Conservation (phyloP, 2,797 vertebrate genomes). For the Gymnoscopelus microlampas region DNA sequence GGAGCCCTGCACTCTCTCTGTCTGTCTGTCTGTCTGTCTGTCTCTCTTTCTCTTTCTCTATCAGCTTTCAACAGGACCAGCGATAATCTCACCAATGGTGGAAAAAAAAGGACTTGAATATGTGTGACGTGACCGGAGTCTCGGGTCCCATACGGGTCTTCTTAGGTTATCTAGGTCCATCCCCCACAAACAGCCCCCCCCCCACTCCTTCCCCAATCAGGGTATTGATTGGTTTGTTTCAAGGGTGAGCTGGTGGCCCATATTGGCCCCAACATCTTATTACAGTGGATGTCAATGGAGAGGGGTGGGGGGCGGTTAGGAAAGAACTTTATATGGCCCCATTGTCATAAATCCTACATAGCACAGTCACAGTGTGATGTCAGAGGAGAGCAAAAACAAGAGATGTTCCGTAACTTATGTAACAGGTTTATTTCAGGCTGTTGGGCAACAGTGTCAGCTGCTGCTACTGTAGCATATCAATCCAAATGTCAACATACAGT, state of each 20-base stretch:
- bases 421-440: conserved; percentile 27
- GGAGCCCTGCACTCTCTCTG: conserved; percentile 5
- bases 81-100: conserved; percentile 23
- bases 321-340: conserved; percentile 55
- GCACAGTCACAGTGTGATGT: conserved; percentile 29
- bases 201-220: conserved; percentile 14
- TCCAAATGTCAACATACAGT: background rate
- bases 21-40: background rate
- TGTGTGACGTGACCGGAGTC: too few species aligned
- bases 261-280: conserved; percentile 34
- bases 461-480: background rate
- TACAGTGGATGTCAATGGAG: conserved; percentile 47
- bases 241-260: conserved; percentile 43
- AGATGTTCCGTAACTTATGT: conserved; percentile 39
- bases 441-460: conserved; percentile 15
- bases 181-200: too few species aligned
- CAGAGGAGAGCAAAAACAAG: conserved; percentile 26
- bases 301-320: conserved; percentile 38
- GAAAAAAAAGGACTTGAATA: background rate
- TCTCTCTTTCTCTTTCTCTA: conserved; percentile 2
- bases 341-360: conserved; percentile 44
- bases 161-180: too few species aligned
- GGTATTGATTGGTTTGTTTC: conserved; percentile 53
- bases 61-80: conserved; percentile 30
- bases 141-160: too few species aligned